Evolutionary conservation across 2,888 invertebrate genomes (phyloP).

Genomic region (Dromius quadrimaculatus): DNA sequence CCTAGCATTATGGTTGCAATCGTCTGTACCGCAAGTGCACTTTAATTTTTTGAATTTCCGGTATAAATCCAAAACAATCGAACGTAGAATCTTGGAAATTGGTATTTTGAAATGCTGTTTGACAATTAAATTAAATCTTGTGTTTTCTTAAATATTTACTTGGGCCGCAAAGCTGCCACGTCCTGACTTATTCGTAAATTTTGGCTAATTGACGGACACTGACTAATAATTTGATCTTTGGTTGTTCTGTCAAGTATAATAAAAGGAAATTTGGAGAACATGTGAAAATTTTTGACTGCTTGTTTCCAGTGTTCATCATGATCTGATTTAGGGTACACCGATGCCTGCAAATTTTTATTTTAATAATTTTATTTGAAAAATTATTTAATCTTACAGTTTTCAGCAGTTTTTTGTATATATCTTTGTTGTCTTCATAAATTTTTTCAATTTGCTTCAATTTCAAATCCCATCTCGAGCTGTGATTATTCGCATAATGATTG

Average conservation of each 20-base stretch:
- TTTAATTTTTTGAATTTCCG: no score
- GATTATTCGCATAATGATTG: slow-evolving; percentile 60
- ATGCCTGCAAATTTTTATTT: slow-evolving; percentile 54
- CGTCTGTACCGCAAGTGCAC: no score
- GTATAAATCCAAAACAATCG: no score
- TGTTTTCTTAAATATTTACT: slow-evolving; percentile 39
- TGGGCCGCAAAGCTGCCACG: slow-evolving; percentile 51
- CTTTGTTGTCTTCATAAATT: slow-evolving; percentile 59
- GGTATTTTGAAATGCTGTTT: background rate
- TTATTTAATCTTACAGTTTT: slow-evolving; percentile 53
- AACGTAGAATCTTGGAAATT: no score
- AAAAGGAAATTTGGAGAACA: slow-evolving; percentile 60
- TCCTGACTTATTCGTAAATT: slow-evolving; percentile 54
- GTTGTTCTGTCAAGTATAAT: slow-evolving; percentile 58
- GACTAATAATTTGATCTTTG: slow-evolving; percentile 58
- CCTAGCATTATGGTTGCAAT: no score
- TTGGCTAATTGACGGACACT: slow-evolving; percentile 61
- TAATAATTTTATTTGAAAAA: background rate
- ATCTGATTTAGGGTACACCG: slow-evolving; percentile 56
- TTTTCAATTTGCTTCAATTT: slow-evolving; percentile 57
- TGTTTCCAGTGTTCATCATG: slow-evolving; percentile 58
- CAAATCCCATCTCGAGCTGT: slow-evolving; percentile 58
- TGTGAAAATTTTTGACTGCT: slow-evolving; percentile 57
- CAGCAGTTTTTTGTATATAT: slow-evolving; percentile 56
- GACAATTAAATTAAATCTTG: slow-evolving; percentile 8